Percentiles rank a stretch among this genome's conserved stretches.
Evolutionary conservation across 2,797 vertebrate genomes (phyloP).

Genomic region (Rhinichthys osculus): DNA sequence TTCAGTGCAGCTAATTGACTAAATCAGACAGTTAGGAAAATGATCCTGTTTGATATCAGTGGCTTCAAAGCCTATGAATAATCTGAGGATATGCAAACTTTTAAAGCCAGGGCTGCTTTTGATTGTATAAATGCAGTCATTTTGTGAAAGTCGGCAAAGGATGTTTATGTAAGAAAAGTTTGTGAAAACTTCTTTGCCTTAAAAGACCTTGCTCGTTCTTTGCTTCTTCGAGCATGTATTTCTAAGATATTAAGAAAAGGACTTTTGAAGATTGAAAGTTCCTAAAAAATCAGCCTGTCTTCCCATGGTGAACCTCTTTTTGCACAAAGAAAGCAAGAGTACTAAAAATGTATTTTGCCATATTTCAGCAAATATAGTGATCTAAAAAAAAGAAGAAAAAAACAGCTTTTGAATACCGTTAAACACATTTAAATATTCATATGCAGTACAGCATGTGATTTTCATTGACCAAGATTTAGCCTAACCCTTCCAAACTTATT

Average conservation of each 20-base stretch:
- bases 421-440: slow-evolving; percentile 19
- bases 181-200: not conserved
- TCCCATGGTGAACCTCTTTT: slow-evolving; percentile 1
- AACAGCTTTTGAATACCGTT: not conserved
- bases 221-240: not conserved
- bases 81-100: not conserved
- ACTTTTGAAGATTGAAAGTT: not conserved
- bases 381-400: not conserved
- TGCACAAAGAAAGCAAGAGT: not conserved
- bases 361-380: not conserved
- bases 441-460: not conserved
- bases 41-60: not conserved
- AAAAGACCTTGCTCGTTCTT: not conserved
- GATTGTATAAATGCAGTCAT: slow-evolving; percentile 8
- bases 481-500: not conserved
- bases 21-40: not conserved
- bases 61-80: not conserved
- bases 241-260: slow-evolving; percentile 12
- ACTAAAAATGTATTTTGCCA: not conserved
- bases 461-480: not conserved
- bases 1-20: not conserved
- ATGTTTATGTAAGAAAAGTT: slow-evolving; percentile 20
- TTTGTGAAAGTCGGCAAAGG: slow-evolving; percentile 20
- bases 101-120: slow-evolving; percentile 7
- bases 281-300: not conserved